A percentile compares a stretch with the other conserved stretches of the same genome.
Evolutionary conservation across 2,888 invertebrate species (phyloP).

Genomic region (Lysandra bellargus): DNA sequence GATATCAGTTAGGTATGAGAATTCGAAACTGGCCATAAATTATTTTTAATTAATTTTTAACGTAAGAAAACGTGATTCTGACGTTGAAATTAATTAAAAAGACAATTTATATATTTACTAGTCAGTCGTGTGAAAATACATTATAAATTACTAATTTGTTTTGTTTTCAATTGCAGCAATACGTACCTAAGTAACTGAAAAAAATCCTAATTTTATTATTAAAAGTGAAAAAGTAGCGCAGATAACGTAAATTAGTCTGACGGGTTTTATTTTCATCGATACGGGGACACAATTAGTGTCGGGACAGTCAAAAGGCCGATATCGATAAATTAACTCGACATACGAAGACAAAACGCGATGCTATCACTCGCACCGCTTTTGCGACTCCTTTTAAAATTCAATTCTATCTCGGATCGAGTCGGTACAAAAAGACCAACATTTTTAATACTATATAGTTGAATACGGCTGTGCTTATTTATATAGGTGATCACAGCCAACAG

Average conservation of each 20-base stretch:
- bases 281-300: slow-evolving; percentile 73
- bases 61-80: slow-evolving; percentile 28
- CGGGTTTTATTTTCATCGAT: slow-evolving; percentile 48
- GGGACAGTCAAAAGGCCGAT: slow-evolving; percentile 58
- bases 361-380: slow-evolving; percentile 51
- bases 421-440: slow-evolving; percentile 37
- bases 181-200: background rate
- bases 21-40: slow-evolving; percentile 28
- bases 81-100: slow-evolving; percentile 23
- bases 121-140: slow-evolving; percentile 13
- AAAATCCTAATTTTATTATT: background rate
- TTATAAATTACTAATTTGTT: background rate
- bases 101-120: background rate
- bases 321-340: slow-evolving; percentile 68
- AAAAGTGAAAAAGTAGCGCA: background rate
- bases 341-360: slow-evolving; percentile 71
- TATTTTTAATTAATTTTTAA: slow-evolving; percentile 20
- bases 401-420: slow-evolving; percentile 39
- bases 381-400: slow-evolving; percentile 40
- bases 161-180: background rate
- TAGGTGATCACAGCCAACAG: slow-evolving; percentile 1
- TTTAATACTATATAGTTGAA: slow-evolving; percentile 35
- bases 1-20: slow-evolving; percentile 34
- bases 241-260: background rate
- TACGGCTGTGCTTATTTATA: slow-evolving; percentile 6